Evolutionary conservation across 2,797 vertebrate species (phyloP), one percentile per base, ranked within the genome.

Genomic region (Coreius guichenoti): DNA sequence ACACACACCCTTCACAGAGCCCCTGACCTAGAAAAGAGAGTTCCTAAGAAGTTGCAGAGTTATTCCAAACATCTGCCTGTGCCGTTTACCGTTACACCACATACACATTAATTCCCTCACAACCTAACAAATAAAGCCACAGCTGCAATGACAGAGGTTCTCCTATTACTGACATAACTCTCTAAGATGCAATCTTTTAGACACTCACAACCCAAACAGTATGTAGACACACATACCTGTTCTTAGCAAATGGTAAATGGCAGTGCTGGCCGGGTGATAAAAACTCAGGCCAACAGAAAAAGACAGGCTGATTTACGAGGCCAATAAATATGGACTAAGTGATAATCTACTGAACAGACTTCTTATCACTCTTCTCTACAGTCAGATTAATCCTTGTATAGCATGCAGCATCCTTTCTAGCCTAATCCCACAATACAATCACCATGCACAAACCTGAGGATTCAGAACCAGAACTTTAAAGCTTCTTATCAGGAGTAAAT

Each of bases 11-110:
- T 80, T 80, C 63, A 16, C 81, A 80, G 69, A 75, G 81, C 79
- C 81, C 67, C 85, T 85, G 90, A 84, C 90, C 82, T 85, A 90
- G 76, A 89, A 89, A 88, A 86, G 43, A 75, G 76, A 58, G 29
- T 58, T 81, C 82, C 58, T 77, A 77, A 83, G 33, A 56, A 39
- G 74, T 61, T 54, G 82, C 51, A 47, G 84, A 81, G 83, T 82
- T 87, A 86, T 87, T 87, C 56, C 83, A 74, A 83, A 82, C 88
- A 89, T 85, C 81, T 88, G 87, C 81, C 47, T 47, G 74, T 80
- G 61, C 76, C 36, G 47, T 79, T 84, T 85, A 75, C 23, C 63
- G 56, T 83, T 86, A 84, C 76, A 85, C 87, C 83, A 23, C 86
- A 83, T 43, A 86, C 67, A 78, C 31, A 58, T n/a, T 72, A 14